Percentiles rank a stretch among this genome's conserved stretches.
Evolutionary conservation across 2,113 vertebrate genomes (phyloP).

Genomic region (Sinocyclocheilus anophthalmus): DNA sequence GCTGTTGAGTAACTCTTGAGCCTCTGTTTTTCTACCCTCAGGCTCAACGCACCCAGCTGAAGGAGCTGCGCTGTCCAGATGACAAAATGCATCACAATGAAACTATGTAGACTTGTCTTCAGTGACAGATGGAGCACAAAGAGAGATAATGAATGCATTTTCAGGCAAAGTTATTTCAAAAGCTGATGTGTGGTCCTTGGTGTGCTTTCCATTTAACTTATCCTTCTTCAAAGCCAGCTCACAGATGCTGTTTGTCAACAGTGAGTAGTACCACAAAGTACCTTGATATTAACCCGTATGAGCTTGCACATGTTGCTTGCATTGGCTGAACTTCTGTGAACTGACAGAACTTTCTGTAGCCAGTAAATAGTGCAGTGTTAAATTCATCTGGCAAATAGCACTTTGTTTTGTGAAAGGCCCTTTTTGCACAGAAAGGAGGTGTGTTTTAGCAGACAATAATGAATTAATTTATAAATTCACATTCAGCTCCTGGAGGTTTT

Average conservation of each 20-base stretch:
- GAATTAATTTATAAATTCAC: neutral
- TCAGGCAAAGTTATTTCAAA: constrained; percentile 2
- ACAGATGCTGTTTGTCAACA: constrained; percentile 1
- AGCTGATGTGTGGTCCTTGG: neutral
- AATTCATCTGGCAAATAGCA: neutral
- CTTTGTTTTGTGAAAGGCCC: neutral
- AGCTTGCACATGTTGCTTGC: neutral
- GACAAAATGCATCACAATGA: constrained; percentile 17
- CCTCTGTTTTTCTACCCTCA: neutral
- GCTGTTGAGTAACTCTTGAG: neutral
- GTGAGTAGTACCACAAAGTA: neutral
- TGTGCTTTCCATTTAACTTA: constrained; percentile 12
- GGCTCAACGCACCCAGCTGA: neutral
- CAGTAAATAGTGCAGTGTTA: neutral
- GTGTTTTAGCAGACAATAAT: neutral
- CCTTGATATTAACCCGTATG: neutral
- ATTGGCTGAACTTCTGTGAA: neutral
- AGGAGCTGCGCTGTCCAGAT: constrained; percentile 16
- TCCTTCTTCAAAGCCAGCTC: neutral
- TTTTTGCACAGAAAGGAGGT: neutral
- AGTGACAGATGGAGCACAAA: neutral
- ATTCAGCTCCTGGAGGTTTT: neutral
- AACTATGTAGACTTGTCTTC: neutral
- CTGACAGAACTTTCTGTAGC: neutral
- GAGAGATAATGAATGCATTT: constrained; percentile 29